phyloP scores from a whole-genome alignment of 2,797 vertebrate species.

The Hyperoplus immaculatus region DNA sequence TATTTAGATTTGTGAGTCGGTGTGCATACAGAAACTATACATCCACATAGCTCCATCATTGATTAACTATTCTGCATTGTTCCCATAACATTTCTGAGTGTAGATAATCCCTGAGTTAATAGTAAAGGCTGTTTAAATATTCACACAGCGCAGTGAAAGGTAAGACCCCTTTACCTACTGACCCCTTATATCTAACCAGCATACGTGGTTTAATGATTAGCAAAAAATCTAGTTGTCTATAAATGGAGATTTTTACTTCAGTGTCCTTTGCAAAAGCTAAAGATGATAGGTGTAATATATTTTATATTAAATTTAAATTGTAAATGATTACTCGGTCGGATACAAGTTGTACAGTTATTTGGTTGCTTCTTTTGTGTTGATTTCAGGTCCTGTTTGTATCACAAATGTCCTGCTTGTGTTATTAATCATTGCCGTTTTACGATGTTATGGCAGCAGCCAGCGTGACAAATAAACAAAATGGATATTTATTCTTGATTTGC shows the following conservation, averaged over 20 bases:
- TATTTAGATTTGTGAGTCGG: background rate
- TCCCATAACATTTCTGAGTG: background rate
- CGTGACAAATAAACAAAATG: background rate
- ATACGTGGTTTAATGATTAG: conserved; percentile 47
- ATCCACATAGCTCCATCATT: background rate
- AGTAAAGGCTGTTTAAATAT: background rate
- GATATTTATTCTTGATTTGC: conserved; percentile 3
- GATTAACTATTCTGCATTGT: conserved; percentile 3
- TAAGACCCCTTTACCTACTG: conserved; percentile 21
- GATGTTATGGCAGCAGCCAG: background rate
- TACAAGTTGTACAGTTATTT: background rate
- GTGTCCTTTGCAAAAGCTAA: background rate
- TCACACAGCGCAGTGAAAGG: background rate
- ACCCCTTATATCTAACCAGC: conserved; percentile 29
- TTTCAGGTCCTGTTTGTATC: background rate
- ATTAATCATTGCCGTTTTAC: background rate
- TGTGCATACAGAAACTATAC: background rate
- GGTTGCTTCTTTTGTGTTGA: background rate
- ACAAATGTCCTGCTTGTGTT: background rate
- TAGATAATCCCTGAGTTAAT: conserved; percentile 8
- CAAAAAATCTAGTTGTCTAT: conserved; percentile 3
- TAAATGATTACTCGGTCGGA: background rate
- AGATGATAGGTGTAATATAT: background rate
- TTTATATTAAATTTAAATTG: background rate
- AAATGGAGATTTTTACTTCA: conserved; percentile 17